A percentile compares a stretch with the other conserved stretches of the same genome.
phyloP scores from a whole-genome alignment of 1,140 invertebrate species.

The Apis florea region DNA sequence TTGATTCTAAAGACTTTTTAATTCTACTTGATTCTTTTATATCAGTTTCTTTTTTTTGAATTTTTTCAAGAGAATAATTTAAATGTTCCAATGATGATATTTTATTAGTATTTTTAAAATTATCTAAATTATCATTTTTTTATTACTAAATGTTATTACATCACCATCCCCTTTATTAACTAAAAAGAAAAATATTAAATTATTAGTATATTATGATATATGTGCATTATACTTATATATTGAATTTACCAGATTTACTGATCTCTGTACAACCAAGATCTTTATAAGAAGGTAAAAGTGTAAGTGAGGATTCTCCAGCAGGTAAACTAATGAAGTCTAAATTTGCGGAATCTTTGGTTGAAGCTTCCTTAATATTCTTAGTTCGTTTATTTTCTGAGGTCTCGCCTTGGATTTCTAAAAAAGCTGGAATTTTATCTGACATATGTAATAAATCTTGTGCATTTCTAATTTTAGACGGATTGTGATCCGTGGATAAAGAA shows the following conservation, averaged over 20 bases:
- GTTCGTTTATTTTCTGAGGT: conserved; percentile 12
- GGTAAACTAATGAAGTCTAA: conserved; percentile 67
- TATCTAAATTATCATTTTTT: conserved; percentile 10
- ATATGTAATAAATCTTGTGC: background rate
- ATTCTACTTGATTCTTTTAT: conserved; percentile 6
- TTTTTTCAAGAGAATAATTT: conserved; percentile 7
- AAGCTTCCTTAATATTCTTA: conserved; percentile 15
- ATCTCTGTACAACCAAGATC: conserved; percentile 40
- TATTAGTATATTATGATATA: background rate
- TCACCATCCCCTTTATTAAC: conserved; percentile 16
- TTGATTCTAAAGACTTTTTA: conserved; percentile 13
- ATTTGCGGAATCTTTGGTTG: conserved; percentile 51
- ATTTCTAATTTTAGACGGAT: background rate
- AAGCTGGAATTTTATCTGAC: background rate
- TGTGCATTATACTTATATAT: background rate
- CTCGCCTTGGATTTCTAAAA: background rate
- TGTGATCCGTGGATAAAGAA: conserved; percentile 46
- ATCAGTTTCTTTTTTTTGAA: conserved; percentile 25
- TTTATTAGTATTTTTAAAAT: conserved; percentile 18
- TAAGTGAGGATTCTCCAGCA: conserved; percentile 58
- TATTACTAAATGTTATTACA: background rate
- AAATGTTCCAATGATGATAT: conserved; percentile 1
- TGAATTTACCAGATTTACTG: conserved; percentile 27
- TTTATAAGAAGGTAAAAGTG: conserved; percentile 35
- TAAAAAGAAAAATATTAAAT: conserved; percentile 13